These are phyloP conservation scores for Phocoena phocoena DNA, from an alignment of 2,113 vertebrate genomes.

Conservation along the genomic window DNA sequence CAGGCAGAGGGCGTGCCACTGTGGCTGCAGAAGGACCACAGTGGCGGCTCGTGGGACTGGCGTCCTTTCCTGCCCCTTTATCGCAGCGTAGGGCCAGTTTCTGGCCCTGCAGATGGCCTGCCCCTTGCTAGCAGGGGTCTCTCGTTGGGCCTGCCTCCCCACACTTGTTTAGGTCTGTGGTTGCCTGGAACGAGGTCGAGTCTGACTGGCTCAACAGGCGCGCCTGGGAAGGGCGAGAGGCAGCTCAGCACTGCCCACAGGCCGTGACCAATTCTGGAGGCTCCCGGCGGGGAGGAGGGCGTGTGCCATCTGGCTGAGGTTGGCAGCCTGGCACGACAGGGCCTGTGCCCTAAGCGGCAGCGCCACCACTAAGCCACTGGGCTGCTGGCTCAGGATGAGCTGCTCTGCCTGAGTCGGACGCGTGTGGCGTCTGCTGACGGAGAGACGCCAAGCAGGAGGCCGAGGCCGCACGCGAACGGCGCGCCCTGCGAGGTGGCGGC, in stretches of 20 bases:
- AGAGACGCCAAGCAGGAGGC: neutral
- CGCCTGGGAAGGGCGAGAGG: neutral
- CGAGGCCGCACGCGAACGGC: neutral
- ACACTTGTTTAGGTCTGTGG: neutral
- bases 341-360: neutral
- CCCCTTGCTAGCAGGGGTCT: rapidly evolving
- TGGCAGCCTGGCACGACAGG: neutral
- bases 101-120: neutral
- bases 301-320: neutral
- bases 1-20: neutral
- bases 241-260: rapidly evolving
- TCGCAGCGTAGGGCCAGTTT: neutral
- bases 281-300: neutral
- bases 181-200: neutral
- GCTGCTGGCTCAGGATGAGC: neutral
- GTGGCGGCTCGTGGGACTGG: rapidly evolving
- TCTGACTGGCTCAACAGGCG: neutral
- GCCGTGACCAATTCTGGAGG: neutral
- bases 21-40: neutral
- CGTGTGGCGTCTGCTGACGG: neutral
- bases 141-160: too few relatives aligned
- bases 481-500: rapidly evolving
- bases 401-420: rapidly evolving
- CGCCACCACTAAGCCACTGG: neutral
- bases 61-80: neutral